These are phyloP conservation scores for Colletes collaris DNA, from an alignment of 2,888 invertebrate species.

Conservation along the genomic window DNA sequence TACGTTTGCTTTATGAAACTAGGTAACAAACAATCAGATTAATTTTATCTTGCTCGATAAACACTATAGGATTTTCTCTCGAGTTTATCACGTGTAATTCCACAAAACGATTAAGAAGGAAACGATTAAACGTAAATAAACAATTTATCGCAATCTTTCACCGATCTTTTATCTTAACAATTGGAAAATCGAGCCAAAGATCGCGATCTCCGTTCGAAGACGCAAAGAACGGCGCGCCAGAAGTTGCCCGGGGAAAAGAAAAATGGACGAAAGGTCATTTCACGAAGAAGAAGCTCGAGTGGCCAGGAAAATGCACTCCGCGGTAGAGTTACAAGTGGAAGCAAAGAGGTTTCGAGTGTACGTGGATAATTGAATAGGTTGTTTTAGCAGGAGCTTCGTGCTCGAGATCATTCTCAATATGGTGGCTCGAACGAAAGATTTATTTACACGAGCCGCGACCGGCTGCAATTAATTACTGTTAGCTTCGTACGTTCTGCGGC, in stretches of 20 bases:
- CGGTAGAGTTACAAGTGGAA: slow-evolving; percentile 51
- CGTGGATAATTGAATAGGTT: slow-evolving; percentile 63
- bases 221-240: slow-evolving; percentile 24
- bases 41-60: too few relatives aligned
- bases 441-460: slow-evolving; percentile 26
- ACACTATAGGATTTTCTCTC: too few relatives aligned
- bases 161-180: too few relatives aligned
- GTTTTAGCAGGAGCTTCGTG: slow-evolving; percentile 48
- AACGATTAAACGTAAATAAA: too few relatives aligned
- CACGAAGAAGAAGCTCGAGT: slow-evolving; percentile 48
- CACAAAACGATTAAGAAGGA: too few relatives aligned
- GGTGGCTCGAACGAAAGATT: slow-evolving; percentile 26
- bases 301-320: slow-evolving; percentile 50
- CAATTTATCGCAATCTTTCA: too few relatives aligned
- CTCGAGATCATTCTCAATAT: slow-evolving; percentile 31
- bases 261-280: slow-evolving; percentile 50
- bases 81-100: too few relatives aligned
- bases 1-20: too few relatives aligned
- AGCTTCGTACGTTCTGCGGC: not conserved
- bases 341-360: slow-evolving; percentile 61
- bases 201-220: not conserved
- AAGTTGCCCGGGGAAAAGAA: slow-evolving; percentile 18
- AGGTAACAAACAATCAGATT: too few relatives aligned
- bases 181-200: too few relatives aligned
- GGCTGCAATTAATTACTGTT: slow-evolving; percentile 11